These are phyloP conservation scores for Dermochelys coriacea DNA, from an alignment of 2,797 vertebrate genomes.

Conservation along the genomic window DNA sequence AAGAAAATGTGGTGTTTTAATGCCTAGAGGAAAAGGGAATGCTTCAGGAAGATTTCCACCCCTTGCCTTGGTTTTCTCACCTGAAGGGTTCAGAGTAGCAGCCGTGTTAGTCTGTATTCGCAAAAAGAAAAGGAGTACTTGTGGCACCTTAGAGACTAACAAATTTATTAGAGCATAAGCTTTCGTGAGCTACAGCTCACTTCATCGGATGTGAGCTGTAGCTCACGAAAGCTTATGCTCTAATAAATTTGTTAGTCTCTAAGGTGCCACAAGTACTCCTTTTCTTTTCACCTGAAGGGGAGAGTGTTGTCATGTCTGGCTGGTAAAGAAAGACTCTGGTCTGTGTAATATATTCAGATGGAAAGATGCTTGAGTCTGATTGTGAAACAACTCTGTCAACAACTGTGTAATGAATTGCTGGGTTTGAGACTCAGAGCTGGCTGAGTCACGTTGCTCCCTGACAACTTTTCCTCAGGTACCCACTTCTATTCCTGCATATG, in stretches of 20 bases:
- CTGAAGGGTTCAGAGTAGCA: too few species aligned
- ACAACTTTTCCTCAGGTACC: background rate
- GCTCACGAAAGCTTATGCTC: too few species aligned
- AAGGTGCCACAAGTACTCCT: too few species aligned
- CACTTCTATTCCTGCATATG: background rate
- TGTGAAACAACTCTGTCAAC: background rate
- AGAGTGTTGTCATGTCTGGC: background rate
- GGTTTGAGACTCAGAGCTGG: background rate
- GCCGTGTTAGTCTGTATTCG: too few species aligned
- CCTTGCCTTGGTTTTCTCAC: constrained; percentile 5
- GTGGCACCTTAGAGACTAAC: too few species aligned
- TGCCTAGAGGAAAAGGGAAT: constrained; percentile 30
- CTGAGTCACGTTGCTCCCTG: constrained; percentile 24
- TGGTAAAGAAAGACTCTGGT: constrained; percentile 28
- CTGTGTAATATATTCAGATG: background rate
- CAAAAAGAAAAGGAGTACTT: too few species aligned
- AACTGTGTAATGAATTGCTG: background rate
- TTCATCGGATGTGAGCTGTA: too few species aligned
- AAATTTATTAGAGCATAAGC: too few species aligned
- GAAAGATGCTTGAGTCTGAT: background rate
- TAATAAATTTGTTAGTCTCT: too few species aligned
- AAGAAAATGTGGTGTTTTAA: background rate
- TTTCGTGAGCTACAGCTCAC: too few species aligned
- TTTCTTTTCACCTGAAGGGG: constrained; percentile 1
- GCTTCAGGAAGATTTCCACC: background rate